Evolutionary conservation across 2,888 invertebrate species (phyloP).

Genomic region (Drosophila meridionalis): DNA sequence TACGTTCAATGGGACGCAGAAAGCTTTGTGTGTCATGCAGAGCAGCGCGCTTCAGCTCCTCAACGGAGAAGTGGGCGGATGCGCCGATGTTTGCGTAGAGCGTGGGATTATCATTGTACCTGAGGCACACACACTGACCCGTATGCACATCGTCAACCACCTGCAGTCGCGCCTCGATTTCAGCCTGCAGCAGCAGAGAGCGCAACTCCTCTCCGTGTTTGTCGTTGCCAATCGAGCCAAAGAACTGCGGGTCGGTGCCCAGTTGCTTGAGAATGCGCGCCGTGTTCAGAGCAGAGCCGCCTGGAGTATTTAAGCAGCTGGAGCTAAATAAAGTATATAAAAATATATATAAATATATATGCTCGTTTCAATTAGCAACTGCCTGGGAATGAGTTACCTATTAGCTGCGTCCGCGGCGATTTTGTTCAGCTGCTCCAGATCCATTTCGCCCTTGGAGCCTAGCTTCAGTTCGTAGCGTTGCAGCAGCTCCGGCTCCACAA

Average conservation of each 20-base stretch:
- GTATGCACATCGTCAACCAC: conserved; percentile 83
- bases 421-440: conserved; percentile 70
- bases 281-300: conserved; percentile 86
- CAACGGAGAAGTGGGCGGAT: conserved; percentile 84
- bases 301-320: conserved; percentile 69
- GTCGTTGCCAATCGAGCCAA: conserved; percentile 86
- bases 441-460: conserved; percentile 82
- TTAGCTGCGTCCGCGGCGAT: conserved; percentile 69
- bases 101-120: conserved; percentile 85
- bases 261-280: conserved; percentile 84
- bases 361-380: conserved; percentile 24
- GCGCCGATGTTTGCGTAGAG: conserved; percentile 87
- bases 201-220: conserved; percentile 84
- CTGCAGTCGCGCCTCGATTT: conserved; percentile 85
- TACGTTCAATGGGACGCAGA: conserved; percentile 78
- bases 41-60: conserved; percentile 76
- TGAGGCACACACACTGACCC: conserved; percentile 86
- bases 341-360: neutral
- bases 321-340: conserved; percentile 36
- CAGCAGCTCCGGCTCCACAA: conserved; percentile 77
- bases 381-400: conserved; percentile 51
- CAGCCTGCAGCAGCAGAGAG: conserved; percentile 82
- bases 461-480: conserved; percentile 71
- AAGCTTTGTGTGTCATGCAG: conserved; percentile 57
- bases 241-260: conserved; percentile 85